A percentile compares a stretch with the other conserved stretches of the same genome.
Conservation (phyloP, 2,113 vertebrate species). For the Macquaria ambigua region DNA sequence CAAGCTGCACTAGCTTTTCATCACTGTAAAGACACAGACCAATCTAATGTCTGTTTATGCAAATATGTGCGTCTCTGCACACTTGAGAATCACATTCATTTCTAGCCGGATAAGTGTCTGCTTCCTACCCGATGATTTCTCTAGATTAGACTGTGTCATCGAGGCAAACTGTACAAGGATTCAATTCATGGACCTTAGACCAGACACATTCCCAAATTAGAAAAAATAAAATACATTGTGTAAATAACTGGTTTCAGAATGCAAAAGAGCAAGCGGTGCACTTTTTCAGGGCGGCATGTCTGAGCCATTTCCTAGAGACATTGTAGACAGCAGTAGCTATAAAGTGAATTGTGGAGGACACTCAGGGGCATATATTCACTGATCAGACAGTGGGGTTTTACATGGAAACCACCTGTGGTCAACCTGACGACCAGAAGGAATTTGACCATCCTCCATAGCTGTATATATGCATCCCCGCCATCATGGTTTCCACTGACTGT, state of each 20-base stretch:
- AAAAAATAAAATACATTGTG: conserved; percentile 61
- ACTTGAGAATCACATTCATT: conserved; percentile 39
- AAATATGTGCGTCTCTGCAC: not conserved
- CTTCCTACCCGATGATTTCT: conserved; percentile 34
- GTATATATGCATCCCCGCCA: conserved; percentile 54
- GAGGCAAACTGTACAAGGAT: conserved; percentile 42
- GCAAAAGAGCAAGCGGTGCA: conserved; percentile 66
- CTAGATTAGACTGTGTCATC: conserved; percentile 44
- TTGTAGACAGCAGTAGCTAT: conserved; percentile 58
- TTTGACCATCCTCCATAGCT: conserved; percentile 44
- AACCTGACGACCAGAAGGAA: conserved; percentile 63
- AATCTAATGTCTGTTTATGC: conserved; percentile 14
- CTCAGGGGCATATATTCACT: conserved; percentile 58
- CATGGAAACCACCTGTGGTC: conserved; percentile 77
- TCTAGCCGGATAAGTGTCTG: conserved; percentile 31
- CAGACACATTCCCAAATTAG: conserved; percentile 57
- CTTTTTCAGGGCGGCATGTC: conserved; percentile 63
- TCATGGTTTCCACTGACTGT: conserved; percentile 68
- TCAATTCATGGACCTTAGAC: conserved; percentile 45
- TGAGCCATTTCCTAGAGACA: conserved; percentile 65
- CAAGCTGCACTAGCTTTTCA: conserved; percentile 51
- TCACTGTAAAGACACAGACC: not conserved
- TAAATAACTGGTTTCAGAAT: conserved; percentile 69
- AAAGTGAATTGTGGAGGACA: conserved; percentile 66
- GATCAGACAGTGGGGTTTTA: conserved; percentile 72